A percentile compares a stretch with the other conserved stretches of the same genome.
Evolutionary conservation across 2,113 vertebrate genomes (phyloP).

Genomic region (Silurus asotus): DNA sequence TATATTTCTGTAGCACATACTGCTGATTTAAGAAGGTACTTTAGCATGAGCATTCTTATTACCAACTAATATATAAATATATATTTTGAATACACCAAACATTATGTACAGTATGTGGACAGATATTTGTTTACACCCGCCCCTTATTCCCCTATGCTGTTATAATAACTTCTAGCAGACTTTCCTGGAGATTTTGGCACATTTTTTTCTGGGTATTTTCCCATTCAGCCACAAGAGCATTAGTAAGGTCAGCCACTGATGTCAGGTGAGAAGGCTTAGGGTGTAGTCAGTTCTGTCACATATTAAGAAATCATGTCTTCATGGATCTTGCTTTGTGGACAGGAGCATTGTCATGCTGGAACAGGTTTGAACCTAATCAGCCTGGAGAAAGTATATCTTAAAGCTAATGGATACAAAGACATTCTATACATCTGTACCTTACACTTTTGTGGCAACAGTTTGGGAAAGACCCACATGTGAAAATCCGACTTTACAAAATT

Average conservation of each 20-base stretch:
- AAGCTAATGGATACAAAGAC: background rate
- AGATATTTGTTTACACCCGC: background rate
- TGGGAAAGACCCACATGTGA: background rate
- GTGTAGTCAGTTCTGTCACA: background rate
- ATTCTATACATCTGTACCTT: background rate
- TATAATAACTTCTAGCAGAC: background rate
- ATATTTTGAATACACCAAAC: background rate
- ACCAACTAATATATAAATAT: background rate
- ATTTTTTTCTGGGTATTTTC: background rate
- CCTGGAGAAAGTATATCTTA: background rate
- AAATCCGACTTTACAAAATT: background rate
- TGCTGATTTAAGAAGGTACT: too few species aligned
- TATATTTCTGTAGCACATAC: too few species aligned
- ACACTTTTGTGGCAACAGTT: background rate
- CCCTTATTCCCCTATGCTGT: background rate
- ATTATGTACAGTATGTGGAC: background rate
- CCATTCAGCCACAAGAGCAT: background rate
- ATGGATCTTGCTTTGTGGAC: background rate
- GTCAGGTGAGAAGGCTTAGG: background rate
- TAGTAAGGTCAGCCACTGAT: background rate
- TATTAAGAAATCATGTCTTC: background rate
- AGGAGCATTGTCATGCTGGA: background rate
- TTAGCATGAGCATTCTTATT: background rate
- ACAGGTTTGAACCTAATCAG: background rate
- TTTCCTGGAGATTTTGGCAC: background rate